phyloP scores from a whole-genome alignment of 2,797 vertebrate species.

The Pangasius sanitwongsei region DNA sequence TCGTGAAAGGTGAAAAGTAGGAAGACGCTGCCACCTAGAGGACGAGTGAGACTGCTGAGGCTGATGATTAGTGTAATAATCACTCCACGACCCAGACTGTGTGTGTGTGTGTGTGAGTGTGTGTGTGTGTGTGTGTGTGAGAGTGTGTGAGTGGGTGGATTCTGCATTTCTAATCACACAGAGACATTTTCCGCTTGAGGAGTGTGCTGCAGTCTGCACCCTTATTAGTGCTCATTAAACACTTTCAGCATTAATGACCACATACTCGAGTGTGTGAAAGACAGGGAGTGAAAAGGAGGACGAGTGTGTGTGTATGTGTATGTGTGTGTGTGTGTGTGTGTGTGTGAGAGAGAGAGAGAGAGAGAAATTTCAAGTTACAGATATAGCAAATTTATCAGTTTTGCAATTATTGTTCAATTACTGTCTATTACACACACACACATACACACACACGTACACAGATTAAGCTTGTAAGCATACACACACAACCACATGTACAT shows the following conservation, averaged over 20 bases:
- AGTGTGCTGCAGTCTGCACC: background rate
- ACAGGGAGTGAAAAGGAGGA: background rate
- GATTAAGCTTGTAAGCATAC: background rate
- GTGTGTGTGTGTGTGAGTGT: background rate
- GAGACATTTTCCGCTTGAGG: conserved; percentile 13
- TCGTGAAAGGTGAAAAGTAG: background rate
- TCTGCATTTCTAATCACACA: background rate
- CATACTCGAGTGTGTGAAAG: background rate
- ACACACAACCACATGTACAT: background rate
- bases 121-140: background rate
- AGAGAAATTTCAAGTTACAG: no score
- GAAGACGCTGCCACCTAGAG: conserved; percentile 16
- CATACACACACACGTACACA: background rate
- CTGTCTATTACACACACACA: background rate
- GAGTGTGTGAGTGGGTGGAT: background rate
- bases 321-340: conserved; percentile 4
- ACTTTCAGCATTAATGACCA: conserved; percentile 17
- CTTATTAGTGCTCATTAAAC: conserved; percentile 35
- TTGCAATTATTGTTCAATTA: background rate
- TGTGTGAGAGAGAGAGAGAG: background rate
- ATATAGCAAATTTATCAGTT: background rate
- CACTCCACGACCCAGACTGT: background rate
- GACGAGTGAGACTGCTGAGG: background rate
- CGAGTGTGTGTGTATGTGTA: conserved; percentile 14
- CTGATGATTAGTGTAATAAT: background rate